Percentiles rank a stretch among this genome's conserved stretches.
phyloP scores from a whole-genome alignment of 2,113 vertebrate species.

The Lasiurus cinereus region DNA sequence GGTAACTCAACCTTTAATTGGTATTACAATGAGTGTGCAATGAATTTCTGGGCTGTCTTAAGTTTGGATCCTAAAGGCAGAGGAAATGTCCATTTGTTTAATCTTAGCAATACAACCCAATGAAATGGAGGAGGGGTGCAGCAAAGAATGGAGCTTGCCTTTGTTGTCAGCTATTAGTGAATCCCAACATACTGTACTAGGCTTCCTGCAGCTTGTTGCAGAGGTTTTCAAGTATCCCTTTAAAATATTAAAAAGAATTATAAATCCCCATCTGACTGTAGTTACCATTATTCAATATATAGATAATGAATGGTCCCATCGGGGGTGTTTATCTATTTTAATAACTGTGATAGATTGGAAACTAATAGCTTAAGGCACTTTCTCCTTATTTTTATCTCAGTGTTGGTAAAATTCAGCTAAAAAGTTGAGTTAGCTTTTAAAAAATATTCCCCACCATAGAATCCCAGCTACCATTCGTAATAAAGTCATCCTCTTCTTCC shows the following conservation, averaged over 20 bases:
- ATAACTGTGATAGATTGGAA: background rate
- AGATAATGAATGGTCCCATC: background rate
- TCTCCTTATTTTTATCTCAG: constrained; percentile 25
- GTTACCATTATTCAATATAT: background rate
- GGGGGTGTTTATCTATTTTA: background rate
- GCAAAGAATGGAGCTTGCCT: background rate
- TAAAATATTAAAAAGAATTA: constrained; percentile 6
- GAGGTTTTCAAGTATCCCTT: constrained; percentile 11
- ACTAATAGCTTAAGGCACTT: constrained; percentile 26
- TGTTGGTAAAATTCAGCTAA: constrained; percentile 21
- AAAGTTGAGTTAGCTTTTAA: constrained; percentile 24
- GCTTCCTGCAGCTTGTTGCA: background rate
- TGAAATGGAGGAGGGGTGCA: constrained; percentile 35
- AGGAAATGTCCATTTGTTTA: background rate
- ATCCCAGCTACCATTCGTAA: background rate
- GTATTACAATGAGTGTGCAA: background rate
- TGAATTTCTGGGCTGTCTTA: background rate
- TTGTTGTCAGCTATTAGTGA: background rate
- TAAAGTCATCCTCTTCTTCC: background rate
- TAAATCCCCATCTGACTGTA: background rate
- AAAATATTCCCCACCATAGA: background rate
- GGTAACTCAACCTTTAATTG: background rate
- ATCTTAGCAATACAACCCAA: background rate
- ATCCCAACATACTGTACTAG: background rate
- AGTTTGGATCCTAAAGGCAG: background rate